Evolutionary conservation across 1,140 invertebrate genomes (phyloP), one percentile per base, ranked within the genome.

Genomic region (Harlomillsia oculata): DNA sequence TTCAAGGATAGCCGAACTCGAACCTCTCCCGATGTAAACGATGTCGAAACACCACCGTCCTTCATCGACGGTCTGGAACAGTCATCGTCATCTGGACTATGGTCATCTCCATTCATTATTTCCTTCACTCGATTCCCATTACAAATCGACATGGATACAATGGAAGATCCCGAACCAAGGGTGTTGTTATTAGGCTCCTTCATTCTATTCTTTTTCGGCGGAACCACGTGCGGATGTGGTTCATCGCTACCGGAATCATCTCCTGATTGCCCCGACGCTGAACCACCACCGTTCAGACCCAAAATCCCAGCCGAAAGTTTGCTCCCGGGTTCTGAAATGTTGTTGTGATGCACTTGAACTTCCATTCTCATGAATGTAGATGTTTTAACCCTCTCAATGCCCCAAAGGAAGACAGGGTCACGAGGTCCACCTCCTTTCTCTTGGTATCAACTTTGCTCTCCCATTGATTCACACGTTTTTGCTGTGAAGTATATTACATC

Each of bases 1-100:
- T n/a, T n/a, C n/a, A n/a, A n/a, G n/a, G n/a, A 32, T 20, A 32
- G 29, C 30, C 14, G 14, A 5, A 8, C 40, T 20, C 49, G 36
- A 39, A 64, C 63, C 57, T 65, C 63, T 45, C 63, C 60, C 43
- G 63, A 65, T n/a, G 59, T 65, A 28, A 65, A 52, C 25, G 63
- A 65, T 26, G 41, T 55, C n/a, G 56, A 55, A 23, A 61, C 43
- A n/a, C 56, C 48, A 28, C 56, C 57, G 20, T 57, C 59, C 41
- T 53, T 53, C 3, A 41, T 16, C 20, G 60, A 53, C 29, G 30
- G 32, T 29, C 46, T 44, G 8, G 54, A 57, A 25, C 39, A 37
- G 18, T 53, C 52, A 32, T 65, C 63, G 43, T 64, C 63, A 57
- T 60, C 59, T 23, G 41, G 32, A 29, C 59, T 53, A 18, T 54